Conservation (phyloP, 1,140 invertebrate species). For the Orussus abietinus region DNA sequence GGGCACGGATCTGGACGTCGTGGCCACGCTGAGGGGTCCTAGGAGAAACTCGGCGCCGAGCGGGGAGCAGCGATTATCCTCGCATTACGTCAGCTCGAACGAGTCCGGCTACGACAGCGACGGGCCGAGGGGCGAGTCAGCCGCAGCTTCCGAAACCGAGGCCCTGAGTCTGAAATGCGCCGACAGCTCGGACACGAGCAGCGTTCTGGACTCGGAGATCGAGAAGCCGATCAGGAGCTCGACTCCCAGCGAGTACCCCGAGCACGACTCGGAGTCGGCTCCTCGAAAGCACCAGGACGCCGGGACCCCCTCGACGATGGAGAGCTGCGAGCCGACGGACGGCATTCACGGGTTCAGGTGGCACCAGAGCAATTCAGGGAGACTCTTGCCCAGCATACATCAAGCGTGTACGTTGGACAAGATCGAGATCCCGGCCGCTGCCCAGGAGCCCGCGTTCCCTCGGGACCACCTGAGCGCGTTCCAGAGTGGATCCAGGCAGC, state of each 20-base stretch:
- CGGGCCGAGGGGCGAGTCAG: conserved; percentile 52
- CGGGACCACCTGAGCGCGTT: not conserved
- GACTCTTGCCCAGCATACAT: conserved; percentile 46
- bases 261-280: conserved; percentile 23
- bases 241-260: conserved; percentile 34
- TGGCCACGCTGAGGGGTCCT: conserved; percentile 36
- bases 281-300: conserved; percentile 7
- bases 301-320: conserved; percentile 1
- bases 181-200: conserved; percentile 47
- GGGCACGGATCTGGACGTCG: conserved; percentile 31
- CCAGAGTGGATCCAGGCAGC: too few relatives aligned
- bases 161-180: conserved; percentile 38
- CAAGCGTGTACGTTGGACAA: conserved; percentile 28
- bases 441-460: not conserved
- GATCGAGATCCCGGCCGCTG: not conserved
- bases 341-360: conserved; percentile 41
- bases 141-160: conserved; percentile 41
- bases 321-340: conserved; percentile 19
- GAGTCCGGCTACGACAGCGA: conserved; percentile 82
- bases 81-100: conserved; percentile 72
- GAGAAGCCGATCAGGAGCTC: conserved; percentile 44
- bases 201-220: conserved; percentile 44
- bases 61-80: conserved; percentile 46
- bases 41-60: conserved; percentile 43
- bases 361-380: conserved; percentile 44